Percentiles rank a stretch among this genome's conserved stretches.
phyloP scores from a whole-genome alignment of 2,113 vertebrate genomes.

The Lepus americanus region DNA sequence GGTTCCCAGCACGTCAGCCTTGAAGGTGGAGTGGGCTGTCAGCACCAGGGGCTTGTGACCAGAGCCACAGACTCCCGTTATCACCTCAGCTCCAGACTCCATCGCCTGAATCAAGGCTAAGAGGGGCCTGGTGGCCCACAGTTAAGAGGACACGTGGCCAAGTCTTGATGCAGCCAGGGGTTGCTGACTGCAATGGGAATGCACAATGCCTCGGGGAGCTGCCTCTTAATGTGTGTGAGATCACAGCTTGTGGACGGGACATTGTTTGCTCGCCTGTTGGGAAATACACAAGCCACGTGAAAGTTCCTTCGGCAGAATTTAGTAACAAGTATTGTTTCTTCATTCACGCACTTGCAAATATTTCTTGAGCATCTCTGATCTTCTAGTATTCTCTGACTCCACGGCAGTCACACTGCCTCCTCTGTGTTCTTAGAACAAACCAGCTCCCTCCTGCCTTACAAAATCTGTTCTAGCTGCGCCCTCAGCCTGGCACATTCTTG shows the following conservation, averaged over 20 bases:
- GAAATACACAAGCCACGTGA: slow-evolving; percentile 43
- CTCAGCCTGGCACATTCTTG: neutral
- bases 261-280: neutral
- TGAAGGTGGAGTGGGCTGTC: slow-evolving; percentile 67
- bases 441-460: neutral
- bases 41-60: neutral
- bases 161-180: slow-evolving; percentile 31
- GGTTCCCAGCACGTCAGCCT: slow-evolving; percentile 49
- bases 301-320: slow-evolving; percentile 30
- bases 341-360: slow-evolving; percentile 1
- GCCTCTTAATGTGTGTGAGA: neutral
- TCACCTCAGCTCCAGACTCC: slow-evolving; percentile 35
- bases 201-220: neutral
- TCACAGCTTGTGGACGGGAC: neutral
- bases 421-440: neutral
- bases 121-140: neutral
- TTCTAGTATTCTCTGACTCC: neutral
- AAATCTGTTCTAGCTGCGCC: neutral
- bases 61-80: slow-evolving; percentile 18
- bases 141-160: slow-evolving; percentile 27
- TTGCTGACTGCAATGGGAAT: slow-evolving; percentile 14
- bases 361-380: neutral
- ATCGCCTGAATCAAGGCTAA: neutral
- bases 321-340: slow-evolving; percentile 60
- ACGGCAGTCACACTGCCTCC: neutral